Base-by-base conservation (phyloP, 2,113 vertebrate species). In the Sturnus vulgaris region DNA sequence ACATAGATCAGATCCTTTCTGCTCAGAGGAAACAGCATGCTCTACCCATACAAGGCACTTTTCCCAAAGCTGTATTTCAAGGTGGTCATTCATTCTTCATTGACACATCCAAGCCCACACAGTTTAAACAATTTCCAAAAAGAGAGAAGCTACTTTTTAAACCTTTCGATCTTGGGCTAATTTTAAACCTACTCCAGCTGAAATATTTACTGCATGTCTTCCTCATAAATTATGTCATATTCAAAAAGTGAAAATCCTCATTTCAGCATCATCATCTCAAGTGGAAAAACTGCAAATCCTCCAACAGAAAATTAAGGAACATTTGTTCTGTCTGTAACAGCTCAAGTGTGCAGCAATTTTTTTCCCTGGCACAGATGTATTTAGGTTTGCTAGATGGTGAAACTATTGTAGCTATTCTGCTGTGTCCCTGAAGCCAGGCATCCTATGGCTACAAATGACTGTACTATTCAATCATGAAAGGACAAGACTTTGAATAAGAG, bases 271-370 rank as follows among this genome's bases (percentile, higher is more conserved):
- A 96, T 92, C 93, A 96, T 65, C 86, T 97, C 92, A 96, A 97
- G 96, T 95, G 95, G 97, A 97, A 98, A 83, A 97, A 97, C 92
- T 95, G 92, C 94, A 97, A 97, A 96, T 95, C 72, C 91, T 97
- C 91, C 87, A 97, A 97, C 42, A 97, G 93, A 97, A 97, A 98
- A 98, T 97, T 95, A 98, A 83, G 72, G 92, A 97, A 96, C 92
- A 79, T 97, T 98, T 97, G 97, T 97, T 97, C 95, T 93, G 84
- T 94, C 92, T 95, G 82, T 63, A 70, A 71, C 61, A 94, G 77
- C 82, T 97, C 57, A 94, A 96, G 86, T 76, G 56, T 55, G 47
- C 49, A 86, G 68, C 69, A 61, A 25, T 86, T 77, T 86, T 97
- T 95, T 95, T 91, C 88, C 49, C 15, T 66, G 44, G 57, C 86